phyloP scores from a whole-genome alignment of 2,113 vertebrate species.

The Otocyon megalotis region DNA sequence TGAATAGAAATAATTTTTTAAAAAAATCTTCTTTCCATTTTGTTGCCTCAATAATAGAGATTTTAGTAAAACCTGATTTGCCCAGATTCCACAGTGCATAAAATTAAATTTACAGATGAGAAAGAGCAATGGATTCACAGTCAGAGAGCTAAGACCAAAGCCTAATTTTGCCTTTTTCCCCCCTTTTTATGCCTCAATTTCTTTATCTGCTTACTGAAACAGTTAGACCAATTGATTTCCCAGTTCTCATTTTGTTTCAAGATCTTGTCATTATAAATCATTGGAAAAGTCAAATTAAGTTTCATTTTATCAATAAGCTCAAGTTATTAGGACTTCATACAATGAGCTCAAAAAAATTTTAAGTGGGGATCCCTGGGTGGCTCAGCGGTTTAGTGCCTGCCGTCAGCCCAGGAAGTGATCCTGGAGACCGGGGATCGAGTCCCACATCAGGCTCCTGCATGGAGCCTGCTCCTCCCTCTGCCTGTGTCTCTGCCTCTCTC shows the following conservation, averaged over 20 bases:
- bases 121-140: background rate
- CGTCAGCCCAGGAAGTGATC: no score
- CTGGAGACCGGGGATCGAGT: no score
- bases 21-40: background rate
- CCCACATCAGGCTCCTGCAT: no score
- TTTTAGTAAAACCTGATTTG: background rate
- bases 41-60: background rate
- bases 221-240: background rate
- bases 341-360: background rate
- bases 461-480: no score
- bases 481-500: no score
- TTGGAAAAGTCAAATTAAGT: background rate
- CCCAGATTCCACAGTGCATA: background rate
- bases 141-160: background rate
- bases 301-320: background rate
- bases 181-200: background rate
- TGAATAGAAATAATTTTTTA: background rate
- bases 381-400: no score
- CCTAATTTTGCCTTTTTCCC: rapidly evolving
- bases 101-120: background rate
- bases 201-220: background rate
- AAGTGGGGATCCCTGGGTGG: background rate
- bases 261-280: background rate
- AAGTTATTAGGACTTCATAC: background rate
- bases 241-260: slow-evolving; percentile 6